A percentile compares a stretch with the other conserved stretches of the same genome.
Conservation (phyloP, 1,140 invertebrate species). For the Drosophila saltans region DNA sequence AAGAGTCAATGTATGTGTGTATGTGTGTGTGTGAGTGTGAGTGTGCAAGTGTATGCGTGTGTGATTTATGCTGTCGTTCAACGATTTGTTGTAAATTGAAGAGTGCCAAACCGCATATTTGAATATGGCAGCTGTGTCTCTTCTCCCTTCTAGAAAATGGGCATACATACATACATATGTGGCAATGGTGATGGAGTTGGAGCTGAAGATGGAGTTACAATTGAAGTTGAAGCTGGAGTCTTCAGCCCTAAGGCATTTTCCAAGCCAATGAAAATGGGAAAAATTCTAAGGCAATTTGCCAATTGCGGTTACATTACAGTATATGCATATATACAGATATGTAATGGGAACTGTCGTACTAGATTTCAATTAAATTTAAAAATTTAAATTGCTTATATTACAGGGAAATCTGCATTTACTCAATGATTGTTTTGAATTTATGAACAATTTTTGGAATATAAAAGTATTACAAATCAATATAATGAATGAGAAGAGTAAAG, state of each 20-base stretch:
- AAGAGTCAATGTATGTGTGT: too few species aligned
- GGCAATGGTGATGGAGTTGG: background rate
- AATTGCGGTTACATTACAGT: slow-evolving; percentile 1
- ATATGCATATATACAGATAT: background rate
- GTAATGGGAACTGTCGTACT: background rate
- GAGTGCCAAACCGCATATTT: slow-evolving; percentile 80
- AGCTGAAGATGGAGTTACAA: background rate
- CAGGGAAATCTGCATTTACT: too few species aligned
- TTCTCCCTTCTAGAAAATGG: background rate
- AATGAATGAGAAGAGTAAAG: too few species aligned
- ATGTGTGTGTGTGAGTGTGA: background rate
- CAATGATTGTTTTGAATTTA: too few species aligned
- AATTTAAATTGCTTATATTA: too few species aligned
- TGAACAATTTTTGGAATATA: too few species aligned
- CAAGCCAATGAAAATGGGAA: slow-evolving; percentile 8
- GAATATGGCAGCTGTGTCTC: slow-evolving; percentile 58
- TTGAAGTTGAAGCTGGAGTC: background rate
- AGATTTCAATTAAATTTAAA: background rate
- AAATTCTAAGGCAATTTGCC: background rate
- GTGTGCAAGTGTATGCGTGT: slow-evolving; percentile 33
- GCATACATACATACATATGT: background rate
- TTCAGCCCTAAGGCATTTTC: slow-evolving; percentile 7
- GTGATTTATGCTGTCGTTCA: slow-evolving; percentile 63
- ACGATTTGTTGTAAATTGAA: slow-evolving; percentile 79
- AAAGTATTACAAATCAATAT: too few species aligned